These are phyloP conservation scores for Steinernema khuongi DNA, from an alignment of 1,140 invertebrate species.

Conservation along the genomic window DNA sequence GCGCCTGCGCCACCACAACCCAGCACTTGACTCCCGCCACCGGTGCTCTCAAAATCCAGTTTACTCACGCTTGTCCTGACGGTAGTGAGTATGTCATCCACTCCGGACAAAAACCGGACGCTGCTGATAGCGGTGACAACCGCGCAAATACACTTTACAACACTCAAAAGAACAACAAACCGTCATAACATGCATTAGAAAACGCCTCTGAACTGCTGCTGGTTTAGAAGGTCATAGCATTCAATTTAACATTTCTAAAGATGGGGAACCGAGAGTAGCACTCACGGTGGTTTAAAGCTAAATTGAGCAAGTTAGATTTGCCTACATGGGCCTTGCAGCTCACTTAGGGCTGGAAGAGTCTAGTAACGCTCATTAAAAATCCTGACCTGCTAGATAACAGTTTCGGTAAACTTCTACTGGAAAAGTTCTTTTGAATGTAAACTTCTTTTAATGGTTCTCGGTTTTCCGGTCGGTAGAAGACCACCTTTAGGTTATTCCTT, in stretches of 20 bases:
- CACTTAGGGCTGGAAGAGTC: no score
- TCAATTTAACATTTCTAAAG: neutral
- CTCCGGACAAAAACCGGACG: neutral
- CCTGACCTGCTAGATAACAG: slow-evolving; percentile 6
- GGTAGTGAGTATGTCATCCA: neutral
- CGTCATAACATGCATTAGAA: neutral
- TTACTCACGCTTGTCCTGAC: no score
- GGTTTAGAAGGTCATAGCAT: no score
- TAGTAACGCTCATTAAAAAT: no score
- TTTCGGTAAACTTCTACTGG: no score
- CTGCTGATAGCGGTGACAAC: neutral
- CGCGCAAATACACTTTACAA: neutral
- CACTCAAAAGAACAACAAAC: neutral
- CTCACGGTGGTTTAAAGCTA: neutral
- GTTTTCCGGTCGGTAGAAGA: no score
- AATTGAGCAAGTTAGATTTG: neutral
- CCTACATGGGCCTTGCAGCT: neutral
- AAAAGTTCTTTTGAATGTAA: neutral
- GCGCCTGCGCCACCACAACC: no score
- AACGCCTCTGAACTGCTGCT: no score
- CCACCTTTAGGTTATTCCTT: no score
- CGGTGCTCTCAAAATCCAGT: no score
- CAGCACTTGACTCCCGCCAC: no score
- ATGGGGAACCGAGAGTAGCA: neutral
- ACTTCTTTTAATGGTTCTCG: neutral